These are phyloP conservation scores for Drosophila sulfurigaster DNA, from an alignment of 1,140 invertebrate genomes.

Conservation along the genomic window DNA sequence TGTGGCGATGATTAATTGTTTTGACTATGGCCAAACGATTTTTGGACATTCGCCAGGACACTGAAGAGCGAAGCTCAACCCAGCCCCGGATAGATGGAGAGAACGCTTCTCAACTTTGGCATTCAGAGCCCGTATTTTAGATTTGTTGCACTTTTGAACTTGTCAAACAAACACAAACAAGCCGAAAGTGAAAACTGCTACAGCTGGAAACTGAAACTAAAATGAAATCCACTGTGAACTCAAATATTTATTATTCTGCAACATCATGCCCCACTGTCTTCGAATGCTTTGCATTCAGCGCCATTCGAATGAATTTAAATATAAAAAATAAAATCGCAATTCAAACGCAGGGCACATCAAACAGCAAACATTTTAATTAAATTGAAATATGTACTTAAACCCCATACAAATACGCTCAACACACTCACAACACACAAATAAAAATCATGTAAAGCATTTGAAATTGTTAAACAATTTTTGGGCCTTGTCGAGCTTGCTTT, in stretches of 20 bases:
- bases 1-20: slow-evolving; percentile 73
- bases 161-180: slow-evolving; percentile 27
- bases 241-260: slow-evolving; percentile 24
- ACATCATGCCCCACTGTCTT: neutral
- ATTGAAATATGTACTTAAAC: slow-evolving; percentile 57
- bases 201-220: neutral
- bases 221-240: slow-evolving; percentile 1
- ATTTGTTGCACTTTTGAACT: slow-evolving; percentile 41
- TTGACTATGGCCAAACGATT: slow-evolving; percentile 14
- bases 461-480: slow-evolving; percentile 23
- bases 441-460: slow-evolving; percentile 9
- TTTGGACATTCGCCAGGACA: slow-evolving; percentile 20
- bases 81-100: neutral
- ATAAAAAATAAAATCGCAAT: slow-evolving; percentile 23
- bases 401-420: slow-evolving; percentile 13
- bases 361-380: slow-evolving; percentile 68
- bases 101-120: slow-evolving; percentile 36
- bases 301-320: slow-evolving; percentile 22
- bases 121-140: slow-evolving; percentile 25
- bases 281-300: slow-evolving; percentile 19
- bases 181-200: neutral
- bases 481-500: neutral
- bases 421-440: slow-evolving; percentile 3
- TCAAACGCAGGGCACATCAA: slow-evolving; percentile 38
- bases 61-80: neutral